These are phyloP conservation scores for zebrafish (Danio rerio) DNA, from an alignment of 2,113 vertebrate genomes.

Conservation along the genomic window DNA sequence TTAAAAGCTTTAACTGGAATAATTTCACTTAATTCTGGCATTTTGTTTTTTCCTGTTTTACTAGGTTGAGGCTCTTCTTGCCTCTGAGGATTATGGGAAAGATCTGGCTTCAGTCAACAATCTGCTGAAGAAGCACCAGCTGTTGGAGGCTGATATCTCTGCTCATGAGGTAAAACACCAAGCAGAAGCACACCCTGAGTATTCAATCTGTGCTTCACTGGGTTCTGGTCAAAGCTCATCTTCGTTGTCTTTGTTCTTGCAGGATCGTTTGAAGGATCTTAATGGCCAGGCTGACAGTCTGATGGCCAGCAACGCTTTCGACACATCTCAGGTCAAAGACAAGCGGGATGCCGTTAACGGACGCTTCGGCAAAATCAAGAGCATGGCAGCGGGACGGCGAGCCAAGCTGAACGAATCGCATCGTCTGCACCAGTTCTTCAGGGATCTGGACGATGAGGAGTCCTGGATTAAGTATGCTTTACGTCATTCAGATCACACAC, in stretches of 20 bases:
- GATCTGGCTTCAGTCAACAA: conserved; percentile 98
- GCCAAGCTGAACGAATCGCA: conserved; percentile 94
- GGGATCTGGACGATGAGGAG: conserved; percentile 97
- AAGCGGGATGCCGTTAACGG: conserved; percentile 91
- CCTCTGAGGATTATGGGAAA: conserved; percentile 98
- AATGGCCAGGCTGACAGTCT: conserved; percentile 96
- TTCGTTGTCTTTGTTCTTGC: not conserved
- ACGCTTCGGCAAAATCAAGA: conserved; percentile 92
- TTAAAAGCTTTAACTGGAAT: not conserved
- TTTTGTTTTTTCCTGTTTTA: not conserved
- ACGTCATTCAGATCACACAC: not conserved
- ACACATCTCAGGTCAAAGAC: conserved; percentile 94
- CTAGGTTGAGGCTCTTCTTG: conserved; percentile 95
- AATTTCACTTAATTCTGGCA: not conserved
- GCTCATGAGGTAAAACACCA: conserved; percentile 89
- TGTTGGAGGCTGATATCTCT: conserved; percentile 96
- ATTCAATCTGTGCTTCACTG: not conserved
- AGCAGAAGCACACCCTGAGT: not conserved
- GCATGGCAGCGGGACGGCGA: conserved; percentile 86
- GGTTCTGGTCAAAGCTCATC: not conserved
- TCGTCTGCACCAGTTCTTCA: conserved; percentile 98
- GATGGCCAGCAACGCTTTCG: conserved; percentile 95
- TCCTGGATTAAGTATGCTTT: conserved; percentile 99
- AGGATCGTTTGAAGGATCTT: conserved; percentile 97
- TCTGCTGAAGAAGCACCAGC: conserved; percentile 95